Evolutionary conservation across 1,140 invertebrate species (phyloP).

Genomic region (Euura saliciscinereae): DNA sequence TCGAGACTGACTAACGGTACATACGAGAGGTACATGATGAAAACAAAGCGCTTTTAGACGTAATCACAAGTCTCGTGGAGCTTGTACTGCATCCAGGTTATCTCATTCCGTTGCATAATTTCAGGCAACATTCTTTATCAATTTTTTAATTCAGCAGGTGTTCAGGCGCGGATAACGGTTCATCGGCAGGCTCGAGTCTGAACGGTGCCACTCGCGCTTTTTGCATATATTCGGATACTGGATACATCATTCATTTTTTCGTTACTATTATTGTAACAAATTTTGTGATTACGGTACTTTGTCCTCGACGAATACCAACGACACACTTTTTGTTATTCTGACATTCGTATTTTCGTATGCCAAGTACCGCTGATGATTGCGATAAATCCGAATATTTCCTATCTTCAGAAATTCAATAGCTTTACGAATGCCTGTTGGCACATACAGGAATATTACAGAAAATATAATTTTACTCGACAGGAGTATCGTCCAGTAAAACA

Average conservation of each 20-base stretch:
- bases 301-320: background rate
- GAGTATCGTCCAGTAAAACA: background rate
- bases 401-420: too few species aligned
- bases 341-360: background rate
- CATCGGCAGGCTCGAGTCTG: too few species aligned
- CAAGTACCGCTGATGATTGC: background rate
- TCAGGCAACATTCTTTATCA: too few species aligned
- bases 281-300: background rate
- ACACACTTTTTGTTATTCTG: background rate
- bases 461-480: too few species aligned
- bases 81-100: background rate
- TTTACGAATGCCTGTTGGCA: too few species aligned
- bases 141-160: too few species aligned
- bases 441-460: too few species aligned
- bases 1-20: conserved; percentile 2
- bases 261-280: background rate
- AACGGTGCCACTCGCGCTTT: too few species aligned
- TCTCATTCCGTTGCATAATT: too few species aligned
- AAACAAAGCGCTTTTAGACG: background rate
- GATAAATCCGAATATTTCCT: background rate
- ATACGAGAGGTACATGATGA: background rate
- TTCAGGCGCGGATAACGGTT: too few species aligned
- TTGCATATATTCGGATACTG: too few species aligned
- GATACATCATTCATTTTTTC: background rate
- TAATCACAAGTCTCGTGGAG: background rate